Evolutionary conservation across 2,113 vertebrate species (phyloP), one percentile per base, ranked within the genome.

Genomic region (Pangasianodon hypophthalmus): DNA sequence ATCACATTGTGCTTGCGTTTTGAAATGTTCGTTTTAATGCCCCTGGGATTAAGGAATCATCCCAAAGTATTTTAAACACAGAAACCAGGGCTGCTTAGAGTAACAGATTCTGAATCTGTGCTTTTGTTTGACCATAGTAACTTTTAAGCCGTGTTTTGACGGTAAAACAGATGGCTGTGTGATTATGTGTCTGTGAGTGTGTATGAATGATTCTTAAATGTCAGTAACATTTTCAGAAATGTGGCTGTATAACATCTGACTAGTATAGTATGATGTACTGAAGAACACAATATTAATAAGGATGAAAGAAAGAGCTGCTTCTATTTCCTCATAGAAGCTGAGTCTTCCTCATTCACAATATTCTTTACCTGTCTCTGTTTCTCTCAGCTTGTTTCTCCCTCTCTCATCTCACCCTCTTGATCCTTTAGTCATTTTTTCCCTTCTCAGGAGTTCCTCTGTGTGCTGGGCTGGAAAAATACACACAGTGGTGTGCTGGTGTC

Each of bases 1-100:
- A 56, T 89, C 80, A 85, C 84, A 87, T 92, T 91, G 37, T 71
- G 64, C 84, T 73, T 29, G 80, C 14, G 26, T n/a, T 75, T 89
- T 86, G 88, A 84, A 90, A 92, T 29, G 14, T 52, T 60, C 37
- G 54, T 62, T 75, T 85, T 71, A 79, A 41, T 32, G 8, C 60
- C 71, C 75, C 29, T 60, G 82, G 41, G 69, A 86, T 54, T 26
- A 73, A 73, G 69, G n/a, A 32, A 56, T 88, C 84, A 67, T 37
- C 60, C 5, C 32, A 37, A 77, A 84, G 37, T 67, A 84, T 79
- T 83, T 58, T 86, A 87, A 56, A 80, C 67, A 84, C 90, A 13
- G 37, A 60, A 86, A 87, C 24, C 3, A 1, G 58, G 56, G 48
- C 41, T 85, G 79, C 62, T 88, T 82, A 71, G 82, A 88, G 44